Evolutionary conservation across 2,113 vertebrate species (phyloP).

Genomic region (Crocuta crocuta): DNA sequence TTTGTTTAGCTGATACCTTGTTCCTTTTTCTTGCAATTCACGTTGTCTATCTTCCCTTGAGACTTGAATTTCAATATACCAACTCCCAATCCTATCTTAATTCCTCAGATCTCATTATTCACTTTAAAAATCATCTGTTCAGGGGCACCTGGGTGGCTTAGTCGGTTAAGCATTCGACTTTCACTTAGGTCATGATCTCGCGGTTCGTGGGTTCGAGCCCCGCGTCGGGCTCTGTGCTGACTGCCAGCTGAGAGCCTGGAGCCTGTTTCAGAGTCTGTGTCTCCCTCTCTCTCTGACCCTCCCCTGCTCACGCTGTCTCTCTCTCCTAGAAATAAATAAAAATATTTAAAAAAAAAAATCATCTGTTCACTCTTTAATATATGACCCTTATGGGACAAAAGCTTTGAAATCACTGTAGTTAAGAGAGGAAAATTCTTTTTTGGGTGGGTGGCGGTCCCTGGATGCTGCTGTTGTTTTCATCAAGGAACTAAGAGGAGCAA

Average conservation of each 20-base stretch:
- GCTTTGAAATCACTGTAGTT: slow-evolving; percentile 20
- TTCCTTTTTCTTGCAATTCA: slow-evolving; percentile 61
- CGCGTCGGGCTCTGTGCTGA: too few relatives aligned
- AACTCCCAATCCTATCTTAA: slow-evolving; percentile 16
- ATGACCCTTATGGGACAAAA: background rate
- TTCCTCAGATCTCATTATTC: background rate
- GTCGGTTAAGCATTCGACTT: too few relatives aligned
- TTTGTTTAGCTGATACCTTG: background rate
- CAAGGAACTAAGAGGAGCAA: slow-evolving; percentile 24
- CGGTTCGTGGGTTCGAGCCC: too few relatives aligned
- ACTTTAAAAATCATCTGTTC: background rate
- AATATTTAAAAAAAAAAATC: too few relatives aligned
- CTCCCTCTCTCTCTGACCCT: too few relatives aligned
- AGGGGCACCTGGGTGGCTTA: too few relatives aligned
- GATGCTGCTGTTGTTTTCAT: background rate
- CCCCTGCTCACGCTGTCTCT: too few relatives aligned
- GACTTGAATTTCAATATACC: slow-evolving; percentile 16
- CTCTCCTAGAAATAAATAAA: too few relatives aligned
- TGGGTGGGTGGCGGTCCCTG: background rate
- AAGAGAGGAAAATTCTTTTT: background rate
- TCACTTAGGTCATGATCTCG: too few relatives aligned
- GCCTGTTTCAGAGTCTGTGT: too few relatives aligned
- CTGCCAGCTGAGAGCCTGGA: too few relatives aligned
- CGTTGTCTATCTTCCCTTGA: background rate
- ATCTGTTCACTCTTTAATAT: background rate